Percentiles rank a stretch among this genome's conserved stretches.
These are phyloP conservation scores for Thelaira solivaga DNA, from an alignment of 2,888 invertebrate genomes.

Conservation along the genomic window DNA sequence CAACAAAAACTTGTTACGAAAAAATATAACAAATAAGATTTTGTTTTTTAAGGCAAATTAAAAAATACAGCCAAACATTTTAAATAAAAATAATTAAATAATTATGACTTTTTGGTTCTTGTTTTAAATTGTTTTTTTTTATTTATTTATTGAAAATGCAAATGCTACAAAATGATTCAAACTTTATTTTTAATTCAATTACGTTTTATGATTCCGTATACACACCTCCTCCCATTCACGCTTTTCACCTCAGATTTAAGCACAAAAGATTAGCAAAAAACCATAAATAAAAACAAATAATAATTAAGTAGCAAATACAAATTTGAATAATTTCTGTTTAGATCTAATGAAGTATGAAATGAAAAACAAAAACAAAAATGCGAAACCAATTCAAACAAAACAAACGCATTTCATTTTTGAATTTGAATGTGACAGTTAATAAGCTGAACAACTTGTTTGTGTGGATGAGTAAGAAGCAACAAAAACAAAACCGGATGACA, in stretches of 20 bases:
- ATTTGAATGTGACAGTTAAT: too few relatives aligned
- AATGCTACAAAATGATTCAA: conserved; percentile 30
- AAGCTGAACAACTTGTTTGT: too few relatives aligned
- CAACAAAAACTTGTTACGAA: conserved; percentile 4
- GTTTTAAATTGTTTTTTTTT: too few relatives aligned
- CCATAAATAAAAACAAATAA: not conserved
- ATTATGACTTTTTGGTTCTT: not conserved
- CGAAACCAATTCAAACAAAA: too few relatives aligned
- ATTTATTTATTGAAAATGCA: conserved; percentile 17
- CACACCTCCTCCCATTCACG: too few relatives aligned
- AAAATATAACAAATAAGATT: conserved; percentile 7
- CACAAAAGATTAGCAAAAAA: not conserved
- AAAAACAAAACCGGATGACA: not conserved
- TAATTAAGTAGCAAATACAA: too few relatives aligned
- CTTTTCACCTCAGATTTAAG: too few relatives aligned
- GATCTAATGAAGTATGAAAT: too few relatives aligned
- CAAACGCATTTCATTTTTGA: too few relatives aligned
- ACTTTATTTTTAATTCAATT: conserved; percentile 29
- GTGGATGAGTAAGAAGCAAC: not conserved
- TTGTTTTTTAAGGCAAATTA: not conserved
- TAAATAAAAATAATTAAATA: conserved; percentile 30
- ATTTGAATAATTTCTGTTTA: too few relatives aligned
- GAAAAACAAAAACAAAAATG: too few relatives aligned
- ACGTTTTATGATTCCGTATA: not conserved
- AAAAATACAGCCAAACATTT: not conserved